A percentile compares a stretch with the other conserved stretches of the same genome.
Evolutionary conservation across 2,113 vertebrate genomes (phyloP).

Genomic region (Sphaerodactylus townsendi): DNA sequence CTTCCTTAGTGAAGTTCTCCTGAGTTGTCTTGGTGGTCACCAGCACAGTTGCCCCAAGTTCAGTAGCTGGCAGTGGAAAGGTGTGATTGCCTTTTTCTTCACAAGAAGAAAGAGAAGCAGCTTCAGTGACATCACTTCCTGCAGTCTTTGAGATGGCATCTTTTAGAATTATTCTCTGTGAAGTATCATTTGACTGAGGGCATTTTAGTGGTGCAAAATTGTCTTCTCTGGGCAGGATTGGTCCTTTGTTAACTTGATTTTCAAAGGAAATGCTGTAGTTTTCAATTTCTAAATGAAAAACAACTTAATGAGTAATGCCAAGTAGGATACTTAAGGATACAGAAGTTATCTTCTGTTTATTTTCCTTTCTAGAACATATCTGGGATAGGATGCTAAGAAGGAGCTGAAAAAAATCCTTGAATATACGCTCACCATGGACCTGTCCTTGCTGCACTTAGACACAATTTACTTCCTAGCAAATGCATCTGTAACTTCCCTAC

Average conservation of each 20-base stretch:
- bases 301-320: neutral
- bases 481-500: neutral
- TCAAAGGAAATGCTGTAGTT: neutral
- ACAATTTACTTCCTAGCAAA: neutral
- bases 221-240: neutral
- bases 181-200: neutral
- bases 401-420: too few relatives aligned
- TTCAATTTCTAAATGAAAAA: slow-evolving; percentile 26
- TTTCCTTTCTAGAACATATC: neutral
- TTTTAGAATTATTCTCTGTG: neutral
- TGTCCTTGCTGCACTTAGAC: neutral
- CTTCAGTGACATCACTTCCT: neutral
- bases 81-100: slow-evolving; percentile 53
- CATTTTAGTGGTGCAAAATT: neutral
- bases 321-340: neutral
- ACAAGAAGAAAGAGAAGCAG: neutral
- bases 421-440: neutral
- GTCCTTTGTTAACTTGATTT: neutral
- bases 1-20: slow-evolving; percentile 3
- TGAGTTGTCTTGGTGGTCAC: slow-evolving; percentile 80
- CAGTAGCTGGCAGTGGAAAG: slow-evolving; percentile 75
- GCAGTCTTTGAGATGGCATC: rapidly evolving
- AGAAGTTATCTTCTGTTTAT: rapidly evolving
- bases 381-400: neutral
- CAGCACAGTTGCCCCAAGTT: slow-evolving; percentile 75